Evolutionary conservation across 2,113 vertebrate species (phyloP), one percentile per base, ranked within the genome.

Genomic region (Pollimyrus isidori): DNA sequence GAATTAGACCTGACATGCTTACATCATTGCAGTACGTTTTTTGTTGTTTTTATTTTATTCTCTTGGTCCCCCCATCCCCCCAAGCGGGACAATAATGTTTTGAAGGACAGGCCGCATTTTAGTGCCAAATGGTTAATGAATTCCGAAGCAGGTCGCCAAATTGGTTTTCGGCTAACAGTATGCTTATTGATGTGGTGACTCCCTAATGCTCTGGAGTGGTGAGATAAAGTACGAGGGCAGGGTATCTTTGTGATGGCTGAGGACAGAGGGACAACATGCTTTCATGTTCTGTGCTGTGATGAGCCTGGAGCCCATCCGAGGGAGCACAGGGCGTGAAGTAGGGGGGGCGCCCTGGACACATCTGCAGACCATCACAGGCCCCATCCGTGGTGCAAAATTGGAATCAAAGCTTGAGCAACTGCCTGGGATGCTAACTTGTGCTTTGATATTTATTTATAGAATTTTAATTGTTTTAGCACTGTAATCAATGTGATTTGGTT

Each of bases 111-210:
- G 73, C 73, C 15, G 17, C 42, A 39, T 80, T 80, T 19, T 80
- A 39, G 30, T 80, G 35, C 73, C 73, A 80, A 35, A 6, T 17
- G 13, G 35, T 80, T 76, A 80, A 80, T 80, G 73, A 80, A 80
- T 80, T 80, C 73, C 15, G 35, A 42, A 80, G 73, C 26, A 39
- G 73, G 73, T 42, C 6, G 35, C 13, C 6, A 92, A 93, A 94
- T 94, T 17, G 89, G 92, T 93, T 94, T 92, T 89, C 90, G 88
- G 87, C 30, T 1, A 90, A 87, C 56, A 56, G 89, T 93, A 92
- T 92, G 92, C 89, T 91, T 90, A 87, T 89, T 65, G 90, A 90
- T 87, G 89, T 89, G 90, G 4, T 42, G 15, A 58, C 30, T 91
- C 90, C 5, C 82, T 91, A 65, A 88, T 88, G 90, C 90, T 89